Evolutionary conservation across 2,797 vertebrate genomes (phyloP), one percentile per base, ranked within the genome.

Genomic region (Erpetoichthys calabaricus): DNA sequence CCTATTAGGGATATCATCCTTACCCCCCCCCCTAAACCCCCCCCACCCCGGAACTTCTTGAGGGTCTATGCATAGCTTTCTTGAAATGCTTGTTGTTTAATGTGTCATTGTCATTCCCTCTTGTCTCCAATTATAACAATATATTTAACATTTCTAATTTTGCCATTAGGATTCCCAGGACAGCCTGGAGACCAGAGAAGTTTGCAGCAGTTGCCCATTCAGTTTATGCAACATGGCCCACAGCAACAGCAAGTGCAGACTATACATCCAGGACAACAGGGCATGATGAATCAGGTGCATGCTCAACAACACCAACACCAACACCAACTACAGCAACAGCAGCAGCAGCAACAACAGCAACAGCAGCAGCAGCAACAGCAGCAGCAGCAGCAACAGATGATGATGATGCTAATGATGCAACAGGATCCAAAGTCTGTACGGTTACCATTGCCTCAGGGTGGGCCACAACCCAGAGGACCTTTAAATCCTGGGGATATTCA

Each of bases 331-430:
- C 73, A 79, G 42, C 73, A 73, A 42, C 75, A 76, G n/a, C 64
- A 62, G 1, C 75, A 75, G 9, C 74, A 73, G 6, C 78, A 83
- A 75, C 72, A 76, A 53, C 59, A 69, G 45, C 82, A 77, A 57
- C 80, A 81, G 25, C 52, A 76, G 1, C 78, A 79, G 7, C 83
- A 88, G 53, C 80, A 82, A 3, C 89, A 88, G 2, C 82, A 86
- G 1, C 91, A 91, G 8, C 88, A 92, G 55, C 89, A 92, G 6
- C 76, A 90, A 1, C 84, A 95, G 62, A 90, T 92, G 88, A 89
- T 96, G 84, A 92, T 96, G 90, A 90, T 96, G 89, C 71, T 97
- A 47, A 94, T 94, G 86, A 92, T 94, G 86, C 92, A 97, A 61
- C 91, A 97, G 70, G 93, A 98, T 58, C 86, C 92, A 65, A 88